Conservation (phyloP, 2,113 vertebrate genomes). For the Paralichthys olivaceus region DNA sequence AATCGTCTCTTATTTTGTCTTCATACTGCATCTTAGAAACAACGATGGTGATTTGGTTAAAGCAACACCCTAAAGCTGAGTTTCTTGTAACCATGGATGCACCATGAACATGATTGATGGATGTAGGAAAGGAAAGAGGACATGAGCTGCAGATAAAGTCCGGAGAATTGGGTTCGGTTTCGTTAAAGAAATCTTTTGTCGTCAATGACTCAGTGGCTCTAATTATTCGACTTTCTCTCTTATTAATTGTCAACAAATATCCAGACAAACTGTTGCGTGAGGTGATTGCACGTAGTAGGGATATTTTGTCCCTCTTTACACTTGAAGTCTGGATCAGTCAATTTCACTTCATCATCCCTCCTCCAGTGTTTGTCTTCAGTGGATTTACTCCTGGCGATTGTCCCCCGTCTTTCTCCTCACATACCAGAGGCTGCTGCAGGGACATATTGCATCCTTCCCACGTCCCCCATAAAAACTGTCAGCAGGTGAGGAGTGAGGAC, state of each 20-base stretch:
- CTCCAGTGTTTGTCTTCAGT: slow-evolving; percentile 57
- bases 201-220: background rate
- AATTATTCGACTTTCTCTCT: background rate
- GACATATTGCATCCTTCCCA: slow-evolving; percentile 68
- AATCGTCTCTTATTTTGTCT: slow-evolving; percentile 22
- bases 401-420: slow-evolving; percentile 51
- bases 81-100: no score
- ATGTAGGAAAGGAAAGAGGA: background rate
- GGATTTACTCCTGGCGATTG: slow-evolving; percentile 55
- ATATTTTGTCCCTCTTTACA: no score
- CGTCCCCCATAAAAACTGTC: slow-evolving; percentile 45
- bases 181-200: no score
- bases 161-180: no score
- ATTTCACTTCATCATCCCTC: slow-evolving; percentile 27
- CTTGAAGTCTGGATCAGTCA: slow-evolving; percentile 13
- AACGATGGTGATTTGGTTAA: no score
- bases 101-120: no score
- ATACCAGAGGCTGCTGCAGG: slow-evolving; percentile 49
- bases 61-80: no score
- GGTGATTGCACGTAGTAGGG: slow-evolving; percentile 11
- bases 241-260: slow-evolving; percentile 5
- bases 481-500: slow-evolving; percentile 61
- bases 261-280: background rate
- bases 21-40: background rate
- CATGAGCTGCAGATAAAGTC: background rate